Base-by-base conservation (phyloP, 2,888 invertebrate genomes). In the Aporophyla lueneburgensis region DNA sequence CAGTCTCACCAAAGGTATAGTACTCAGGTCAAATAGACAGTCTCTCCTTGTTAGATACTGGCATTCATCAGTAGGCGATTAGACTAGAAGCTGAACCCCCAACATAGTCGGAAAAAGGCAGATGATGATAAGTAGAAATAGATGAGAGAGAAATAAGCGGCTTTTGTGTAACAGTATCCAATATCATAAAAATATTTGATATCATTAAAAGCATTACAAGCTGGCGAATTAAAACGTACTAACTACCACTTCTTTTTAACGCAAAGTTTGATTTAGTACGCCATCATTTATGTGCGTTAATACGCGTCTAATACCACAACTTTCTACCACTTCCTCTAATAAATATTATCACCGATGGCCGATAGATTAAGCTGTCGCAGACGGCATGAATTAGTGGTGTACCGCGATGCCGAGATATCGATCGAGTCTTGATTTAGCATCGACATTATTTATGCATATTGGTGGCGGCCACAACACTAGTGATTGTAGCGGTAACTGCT, bases 371-470 rank as follows among this genome's bases (percentile, higher is more conserved):
- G 27, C 24, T 81, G 75, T 85, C 81, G 53, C 21, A 70, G 46
- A 10, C 43, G 54, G 66, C 27, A 80, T 65, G 70, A 85, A 68
- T 74, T 74, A 81, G 71, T 74, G 81, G 56, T 19, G 51, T 62
- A 49, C 61, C 67, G 61, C 56, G 67, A 73, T 46, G 56, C 33
- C 68, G 59, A 71, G 27, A 59, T 70, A 76, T 85, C 76, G 82
- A 85, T 65, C 68, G 33, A 12, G 40, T n/a, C 76, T 74, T 65
- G 71, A 74, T 83, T 81, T 85, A 81, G 76, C 33, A 65, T 62
- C 83, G 58, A 65, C 56, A 82, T 83, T 62, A 76, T 76, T 85
- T 74, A 76, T 73, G 82, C 81, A 81, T 81, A 69, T 63, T 65
- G 46, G 24, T 19, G 54, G 21, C 21, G 27, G 43, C 12, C 24